Base-by-base conservation (phyloP, 2,888 invertebrate genomes). In the Harmothoe impar region DNA sequence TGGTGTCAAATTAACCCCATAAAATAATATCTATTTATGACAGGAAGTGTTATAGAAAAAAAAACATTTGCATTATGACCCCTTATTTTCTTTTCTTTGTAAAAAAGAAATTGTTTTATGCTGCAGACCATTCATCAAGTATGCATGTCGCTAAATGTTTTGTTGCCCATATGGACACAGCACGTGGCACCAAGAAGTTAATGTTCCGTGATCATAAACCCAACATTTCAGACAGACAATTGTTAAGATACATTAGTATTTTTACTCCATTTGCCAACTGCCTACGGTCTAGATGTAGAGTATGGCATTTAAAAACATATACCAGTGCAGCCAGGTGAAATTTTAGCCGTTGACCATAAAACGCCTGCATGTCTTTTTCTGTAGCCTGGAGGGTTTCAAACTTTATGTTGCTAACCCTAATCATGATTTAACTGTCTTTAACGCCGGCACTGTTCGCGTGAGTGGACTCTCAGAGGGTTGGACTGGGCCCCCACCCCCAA, bases 341-440 rank as follows among this genome's bases (percentile, higher is more conserved):
- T n/a, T 35, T 12, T 81, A 81, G n/a, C 81, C 43, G 23, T 33
- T 81, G 81, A 35, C 35, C 81, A 81, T 81, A 81, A 81, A 77
- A 81, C 23, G 3, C 81, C 81, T 25, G 43, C 81, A 81, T 81
- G 81, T 81, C 35, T 81, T 81, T n/a, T 77, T 77, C 77, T 31
- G 77, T 81, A 43, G 81, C 81, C 81, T 81, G 35, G 20, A 81
- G 81, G 81, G 33, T 81, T 81, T 81, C 81, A 81, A 81, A 81
- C 43, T 81, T 81, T 81, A 81, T 81, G 81, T 43, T 23, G 43
- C 35, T 81, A 33, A 81, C 81, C 81, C 43, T 35, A 81, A 81
- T 81, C 81, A 81, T 81, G 81, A 43, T 81, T 81, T 81, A 81
- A 81, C 81, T 81, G 81, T 81, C 81, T 81, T 81, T 81, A 43